A percentile compares a stretch with the other conserved stretches of the same genome.
Conservation (phyloP, 1,140 invertebrate genomes). For the Heliothis subflexa region DNA sequence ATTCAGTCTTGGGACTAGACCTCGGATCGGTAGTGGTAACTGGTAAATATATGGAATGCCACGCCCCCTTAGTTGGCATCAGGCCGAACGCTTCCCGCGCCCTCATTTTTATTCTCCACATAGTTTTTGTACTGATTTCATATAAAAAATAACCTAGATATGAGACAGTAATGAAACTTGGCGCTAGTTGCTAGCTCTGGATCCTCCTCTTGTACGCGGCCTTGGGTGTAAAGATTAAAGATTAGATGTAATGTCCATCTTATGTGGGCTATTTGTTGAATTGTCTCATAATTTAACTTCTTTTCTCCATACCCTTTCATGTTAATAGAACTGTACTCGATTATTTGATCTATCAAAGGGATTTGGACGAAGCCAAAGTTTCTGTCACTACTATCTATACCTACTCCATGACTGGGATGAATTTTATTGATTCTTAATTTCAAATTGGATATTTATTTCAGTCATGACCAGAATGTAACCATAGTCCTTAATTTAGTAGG, state of each 20-base stretch:
- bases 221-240: conserved; percentile 9
- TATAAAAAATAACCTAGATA: conserved; percentile 35
- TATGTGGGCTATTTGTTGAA: conserved; percentile 10
- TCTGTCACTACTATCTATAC: too few species aligned
- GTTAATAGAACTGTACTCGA: too few species aligned
- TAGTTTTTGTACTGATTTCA: conserved; percentile 21
- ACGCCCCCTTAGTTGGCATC: conserved; percentile 32
- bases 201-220: background rate
- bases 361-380: too few species aligned
- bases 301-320: too few species aligned
- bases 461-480: too few species aligned
- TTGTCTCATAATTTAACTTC: background rate
- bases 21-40: conserved; percentile 11
- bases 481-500: too few species aligned
- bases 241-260: background rate
- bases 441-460: too few species aligned
- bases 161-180: conserved; percentile 4
- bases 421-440: too few species aligned
- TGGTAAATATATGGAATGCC: conserved; percentile 1
- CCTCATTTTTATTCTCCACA: conserved; percentile 13
- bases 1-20: background rate
- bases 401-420: too few species aligned
- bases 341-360: too few species aligned
- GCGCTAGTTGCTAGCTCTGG: background rate
- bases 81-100: conserved; percentile 21